Base-by-base conservation (phyloP, 2,113 vertebrate species). In the Austrofundulus limnaeus region DNA sequence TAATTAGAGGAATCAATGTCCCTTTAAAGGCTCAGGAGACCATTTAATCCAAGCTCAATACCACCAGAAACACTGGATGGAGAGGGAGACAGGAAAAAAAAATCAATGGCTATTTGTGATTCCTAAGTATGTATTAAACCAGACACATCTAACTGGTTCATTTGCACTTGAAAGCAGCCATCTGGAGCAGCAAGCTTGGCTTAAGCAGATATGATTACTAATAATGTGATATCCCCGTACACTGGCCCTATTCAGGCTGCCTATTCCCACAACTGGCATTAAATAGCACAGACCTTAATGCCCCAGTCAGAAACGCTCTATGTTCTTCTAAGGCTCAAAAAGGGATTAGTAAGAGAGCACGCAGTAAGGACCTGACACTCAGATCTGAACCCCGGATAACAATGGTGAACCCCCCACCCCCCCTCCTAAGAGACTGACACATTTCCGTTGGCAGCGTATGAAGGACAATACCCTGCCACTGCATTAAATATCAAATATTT, bases 101-200 rank as follows among this genome's bases (percentile, higher is more conserved):
- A 96, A 96, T 97, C 96, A 99, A 98, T 98, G 96, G 94, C 95
- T 96, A 97, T 98, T 98, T 98, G 96, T 97, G 95, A 97, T 95
- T 97, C 95, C 95, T 94, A 95, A 99, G 95, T 98, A 95, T 94
- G 96, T 97, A 98, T 98, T 98, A 99, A 99, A 97, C 94, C 95
- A 97, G 96, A 98, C 95, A 95, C 94, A 94, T 96, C 95, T 96
- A 96, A 96, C 95, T 95, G 96, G 95, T 98, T 99, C 96, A 98
- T 98, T 99, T 99, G 97, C 97, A 99, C 97, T 99, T 99, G 97
- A 99, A 99, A 99, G 97, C 97, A 96, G 96, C 96, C 97, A 99
- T 99, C 97, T 99, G 97, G 97, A 98, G 95, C 95, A 95, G 95
- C 95, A 95, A 95, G 96, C 96, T 98, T 98, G 95, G 96, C 95